These are phyloP conservation scores for Antheraea yamamai DNA, from an alignment of 2,888 invertebrate species.

Conservation along the genomic window DNA sequence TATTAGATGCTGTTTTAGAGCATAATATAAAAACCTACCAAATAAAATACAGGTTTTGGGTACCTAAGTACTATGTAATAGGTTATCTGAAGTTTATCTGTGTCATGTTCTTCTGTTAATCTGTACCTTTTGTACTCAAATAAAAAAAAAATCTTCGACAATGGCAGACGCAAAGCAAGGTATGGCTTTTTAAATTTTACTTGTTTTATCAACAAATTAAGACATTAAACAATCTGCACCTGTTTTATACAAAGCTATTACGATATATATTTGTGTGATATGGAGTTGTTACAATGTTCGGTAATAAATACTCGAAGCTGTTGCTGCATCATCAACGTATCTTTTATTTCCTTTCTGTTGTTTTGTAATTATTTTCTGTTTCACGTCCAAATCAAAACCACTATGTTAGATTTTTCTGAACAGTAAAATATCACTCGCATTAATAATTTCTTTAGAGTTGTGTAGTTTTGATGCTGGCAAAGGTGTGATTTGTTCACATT, in stretches of 20 bases:
- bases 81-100: too few relatives aligned
- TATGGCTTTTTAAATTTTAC: slow-evolving; percentile 47
- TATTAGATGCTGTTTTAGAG: too few relatives aligned
- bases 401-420: not conserved
- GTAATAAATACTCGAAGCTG: slow-evolving; percentile 27
- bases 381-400: not conserved
- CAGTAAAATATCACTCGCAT: not conserved
- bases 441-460: not conserved
- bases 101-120: not conserved
- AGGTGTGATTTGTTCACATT: not conserved
- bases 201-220: slow-evolving; percentile 17
- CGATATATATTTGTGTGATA: too few relatives aligned
- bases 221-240: not conserved
- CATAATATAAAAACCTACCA: too few relatives aligned
- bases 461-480: not conserved
- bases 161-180: slow-evolving; percentile 82
- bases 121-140: slow-evolving; percentile 26
- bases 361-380: not conserved
- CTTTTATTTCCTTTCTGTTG: slow-evolving; percentile 36
- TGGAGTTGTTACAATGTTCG: not conserved
- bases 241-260: not conserved
- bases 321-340: slow-evolving; percentile 61
- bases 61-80: too few relatives aligned
- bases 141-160: slow-evolving; percentile 50
- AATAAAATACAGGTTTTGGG: too few relatives aligned